A percentile compares a stretch with the other conserved stretches of the same genome.
Evolutionary conservation across 1,140 invertebrate species (phyloP).

Genomic region (Carcinoscorpius rotundicauda): DNA sequence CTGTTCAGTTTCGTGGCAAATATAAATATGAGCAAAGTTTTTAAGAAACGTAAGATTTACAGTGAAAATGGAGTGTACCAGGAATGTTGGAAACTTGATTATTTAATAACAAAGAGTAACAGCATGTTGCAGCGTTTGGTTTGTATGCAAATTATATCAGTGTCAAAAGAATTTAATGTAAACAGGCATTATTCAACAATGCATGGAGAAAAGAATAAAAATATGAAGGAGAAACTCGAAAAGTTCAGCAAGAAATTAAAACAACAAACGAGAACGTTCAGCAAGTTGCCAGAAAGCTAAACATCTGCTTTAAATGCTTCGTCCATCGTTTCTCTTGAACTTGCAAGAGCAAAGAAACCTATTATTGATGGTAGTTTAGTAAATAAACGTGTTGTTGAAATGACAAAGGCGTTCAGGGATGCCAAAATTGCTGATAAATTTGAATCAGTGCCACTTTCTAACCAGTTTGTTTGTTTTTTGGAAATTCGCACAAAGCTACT

Average conservation of each 20-base stretch:
- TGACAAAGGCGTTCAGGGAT: conserved; percentile 1
- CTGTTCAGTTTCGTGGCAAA: no score
- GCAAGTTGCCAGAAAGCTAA: not conserved
- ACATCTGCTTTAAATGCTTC: conserved; percentile 1
- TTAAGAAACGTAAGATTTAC: no score
- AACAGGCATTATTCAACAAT: not conserved
- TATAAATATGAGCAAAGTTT: no score
- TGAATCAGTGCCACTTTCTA: conserved; percentile 3
- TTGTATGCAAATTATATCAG: conserved; percentile 7
- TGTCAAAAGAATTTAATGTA: conserved; percentile 2
- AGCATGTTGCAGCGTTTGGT: conserved; percentile 1
- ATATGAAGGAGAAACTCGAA: conserved; percentile 3
- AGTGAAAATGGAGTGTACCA: no score
- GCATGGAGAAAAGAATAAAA: not conserved
- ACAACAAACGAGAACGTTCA: not conserved
- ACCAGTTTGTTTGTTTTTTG: no score
- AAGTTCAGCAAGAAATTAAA: not conserved
- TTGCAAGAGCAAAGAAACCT: conserved; percentile 6
- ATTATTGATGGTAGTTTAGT: conserved; percentile 6
- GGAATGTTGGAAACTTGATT: not conserved
- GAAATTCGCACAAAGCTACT: no score
- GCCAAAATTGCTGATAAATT: conserved; percentile 3
- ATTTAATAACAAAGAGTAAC: not conserved
- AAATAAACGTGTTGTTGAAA: conserved; percentile 2
- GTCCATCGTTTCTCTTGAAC: conserved; percentile 1